These are phyloP conservation scores for Daktulosphaira vitifoliae DNA, from an alignment of 1,140 invertebrate species.

Conservation along the genomic window DNA sequence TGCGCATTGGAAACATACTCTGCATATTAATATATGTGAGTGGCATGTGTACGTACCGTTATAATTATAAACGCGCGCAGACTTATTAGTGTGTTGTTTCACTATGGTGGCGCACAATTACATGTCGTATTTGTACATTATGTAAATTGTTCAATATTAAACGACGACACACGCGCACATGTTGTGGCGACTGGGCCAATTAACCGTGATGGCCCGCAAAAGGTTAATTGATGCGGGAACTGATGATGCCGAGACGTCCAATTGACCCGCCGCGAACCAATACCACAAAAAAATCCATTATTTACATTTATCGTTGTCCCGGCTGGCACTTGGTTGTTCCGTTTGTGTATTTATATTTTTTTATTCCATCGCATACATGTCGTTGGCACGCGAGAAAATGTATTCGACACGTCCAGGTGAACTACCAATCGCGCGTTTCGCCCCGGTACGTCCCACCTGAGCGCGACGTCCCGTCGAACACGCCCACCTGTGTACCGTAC, in stretches of 20 bases:
- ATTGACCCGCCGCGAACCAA: slow-evolving; percentile 10
- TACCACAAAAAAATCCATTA: slow-evolving; percentile 11
- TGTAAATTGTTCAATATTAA: too few species aligned
- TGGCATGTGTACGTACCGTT: too few species aligned
- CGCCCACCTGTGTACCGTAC: slow-evolving; percentile 8
- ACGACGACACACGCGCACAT: too few species aligned
- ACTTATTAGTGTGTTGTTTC: too few species aligned
- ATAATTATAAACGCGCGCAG: too few species aligned
- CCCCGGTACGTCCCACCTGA: slow-evolving; percentile 23
- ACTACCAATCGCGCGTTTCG: not conserved
- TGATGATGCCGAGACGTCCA: slow-evolving; percentile 24
- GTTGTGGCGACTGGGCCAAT: slow-evolving; percentile 19
- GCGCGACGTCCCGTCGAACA: not conserved
- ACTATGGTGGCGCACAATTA: too few species aligned
- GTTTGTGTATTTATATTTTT: not conserved
- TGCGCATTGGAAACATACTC: too few species aligned
- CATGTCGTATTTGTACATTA: too few species aligned
- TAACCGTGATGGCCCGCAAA: slow-evolving; percentile 18
- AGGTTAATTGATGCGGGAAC: slow-evolving; percentile 34
- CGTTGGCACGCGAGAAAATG: not conserved
- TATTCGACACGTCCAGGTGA: slow-evolving; percentile 17
- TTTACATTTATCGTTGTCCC: too few species aligned
- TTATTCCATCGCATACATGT: not conserved
- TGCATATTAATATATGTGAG: too few species aligned
- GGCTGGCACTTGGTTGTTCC: too few species aligned